Base-by-base conservation (phyloP, 2,797 vertebrate species). In the Periophthalmus magnuspinnatus region DNA sequence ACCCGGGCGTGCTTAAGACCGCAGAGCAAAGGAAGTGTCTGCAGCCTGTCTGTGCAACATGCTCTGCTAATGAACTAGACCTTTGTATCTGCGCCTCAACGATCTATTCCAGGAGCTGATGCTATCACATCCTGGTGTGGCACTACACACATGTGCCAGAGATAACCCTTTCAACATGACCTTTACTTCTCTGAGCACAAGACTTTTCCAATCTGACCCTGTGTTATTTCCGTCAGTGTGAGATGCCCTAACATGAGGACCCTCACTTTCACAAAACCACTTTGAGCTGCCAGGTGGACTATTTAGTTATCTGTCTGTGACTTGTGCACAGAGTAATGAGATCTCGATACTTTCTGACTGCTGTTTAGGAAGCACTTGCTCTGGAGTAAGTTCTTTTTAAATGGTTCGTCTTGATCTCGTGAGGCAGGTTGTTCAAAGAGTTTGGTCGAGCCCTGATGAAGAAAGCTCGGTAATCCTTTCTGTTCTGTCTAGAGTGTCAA, bases 101-200 rank as follows among this genome's bases (percentile, higher is more conserved):
- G 67, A 72, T 64, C 75, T 86, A 76, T 90, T 90, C 77, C 77
- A 78, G 85, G 81, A 89, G 76, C 67, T 57, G 76, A 85, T 86
- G 77, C 33, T 72, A 75, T 82, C 75, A 57, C 72, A 78, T 78
- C 76, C 70, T 69, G 77, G 84, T 83, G 72, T 80, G 67, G 76
- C 67, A 67, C 66, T 72, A 78, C 77, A 79, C 75, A 76, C 73
- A 87, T 82, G 76, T 64, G 81, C 80, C 66, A 8, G 16, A 73
- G 80, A 86, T 84, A 81, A 84, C 54, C 41, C 38, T 11, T 84
- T 86, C 76, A 78, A 64, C 81, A 81, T 81, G 71, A 84, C 84
- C 75, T 78, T 75, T 71, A 64, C 56, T 77, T 11, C 65, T 81
- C 74, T 74, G 65, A 72, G 67, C 76, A 77, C 33, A 67, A 83